Percentiles rank a stretch among this genome's conserved stretches.
Evolutionary conservation across 2,888 invertebrate species (phyloP).

Genomic region (Cryptus viduatorius): DNA sequence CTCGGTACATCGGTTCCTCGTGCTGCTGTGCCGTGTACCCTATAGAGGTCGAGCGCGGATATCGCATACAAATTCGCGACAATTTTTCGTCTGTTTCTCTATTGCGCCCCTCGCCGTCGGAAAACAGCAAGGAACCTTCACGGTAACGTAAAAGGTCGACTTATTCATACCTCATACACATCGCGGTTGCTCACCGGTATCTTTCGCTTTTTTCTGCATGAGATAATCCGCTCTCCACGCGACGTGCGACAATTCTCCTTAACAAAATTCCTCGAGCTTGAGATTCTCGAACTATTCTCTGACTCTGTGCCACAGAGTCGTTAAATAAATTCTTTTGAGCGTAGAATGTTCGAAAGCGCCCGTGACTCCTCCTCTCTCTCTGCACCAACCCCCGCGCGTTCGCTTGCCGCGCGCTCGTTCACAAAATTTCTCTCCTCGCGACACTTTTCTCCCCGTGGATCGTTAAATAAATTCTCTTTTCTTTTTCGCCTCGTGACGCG

Average conservation of each 20-base stretch:
- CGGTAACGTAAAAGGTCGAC: not conserved
- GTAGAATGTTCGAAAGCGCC: slow-evolving; percentile 34
- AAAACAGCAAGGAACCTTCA: not conserved
- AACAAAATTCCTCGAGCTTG: slow-evolving; percentile 32
- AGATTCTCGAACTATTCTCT: slow-evolving; percentile 38
- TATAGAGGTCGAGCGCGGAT: slow-evolving; percentile 50
- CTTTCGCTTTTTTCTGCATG: slow-evolving; percentile 41
- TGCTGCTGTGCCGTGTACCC: slow-evolving; percentile 14
- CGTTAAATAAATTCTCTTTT: slow-evolving; percentile 58
- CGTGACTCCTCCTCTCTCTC: slow-evolving; percentile 27
- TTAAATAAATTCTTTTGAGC: slow-evolving; percentile 60
- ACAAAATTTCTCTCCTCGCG: slow-evolving; percentile 42
- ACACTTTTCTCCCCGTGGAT: slow-evolving; percentile 46
- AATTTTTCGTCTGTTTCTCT: slow-evolving; percentile 63
- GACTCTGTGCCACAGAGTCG: slow-evolving; percentile 13
- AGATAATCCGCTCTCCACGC: slow-evolving; percentile 40
- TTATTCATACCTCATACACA: not conserved
- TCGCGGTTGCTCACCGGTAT: not conserved
- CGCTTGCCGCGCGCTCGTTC: not conserved
- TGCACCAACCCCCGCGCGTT: not conserved
- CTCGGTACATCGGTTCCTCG: slow-evolving; percentile 25
- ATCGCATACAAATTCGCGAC: slow-evolving; percentile 62
- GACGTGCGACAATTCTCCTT: slow-evolving; percentile 2
- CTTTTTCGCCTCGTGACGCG: not conserved
- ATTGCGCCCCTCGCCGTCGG: not conserved